Conservation (phyloP, 2,888 invertebrate genomes). For the Drosophila maculinotata region DNA sequence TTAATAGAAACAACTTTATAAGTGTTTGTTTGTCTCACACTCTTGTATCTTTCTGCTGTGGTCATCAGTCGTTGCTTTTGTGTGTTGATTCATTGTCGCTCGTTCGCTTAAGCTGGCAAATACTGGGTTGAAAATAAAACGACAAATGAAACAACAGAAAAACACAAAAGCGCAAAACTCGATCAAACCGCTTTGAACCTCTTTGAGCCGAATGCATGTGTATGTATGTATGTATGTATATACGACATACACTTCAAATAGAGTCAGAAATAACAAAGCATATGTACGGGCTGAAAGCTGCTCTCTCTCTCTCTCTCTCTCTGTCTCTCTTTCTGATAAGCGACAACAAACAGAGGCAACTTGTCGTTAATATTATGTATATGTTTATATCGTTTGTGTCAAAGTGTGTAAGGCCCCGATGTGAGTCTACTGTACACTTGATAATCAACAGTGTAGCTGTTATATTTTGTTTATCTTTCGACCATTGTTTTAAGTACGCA, state of each 20-base stretch:
- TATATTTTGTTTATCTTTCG: conserved; percentile 28
- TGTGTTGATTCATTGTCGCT: conserved; percentile 39
- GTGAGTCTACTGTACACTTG: conserved; percentile 12
- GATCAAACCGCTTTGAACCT: conserved; percentile 57
- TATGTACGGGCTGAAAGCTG: conserved; percentile 17
- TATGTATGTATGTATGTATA: too few relatives aligned
- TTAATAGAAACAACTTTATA: conserved; percentile 22
- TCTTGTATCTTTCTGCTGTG: conserved; percentile 18
- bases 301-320: neutral
- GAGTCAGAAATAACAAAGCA: conserved; percentile 39
- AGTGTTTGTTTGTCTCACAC: conserved; percentile 6
- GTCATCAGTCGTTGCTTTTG: conserved; percentile 33
- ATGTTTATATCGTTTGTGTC: neutral
- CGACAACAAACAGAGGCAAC: conserved; percentile 28
- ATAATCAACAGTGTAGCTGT: conserved; percentile 19
- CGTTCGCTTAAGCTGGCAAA: conserved; percentile 43
- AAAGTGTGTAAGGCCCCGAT: neutral
- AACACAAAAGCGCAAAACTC: conserved; percentile 34
- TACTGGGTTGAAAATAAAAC: conserved; percentile 19
- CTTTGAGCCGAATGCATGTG: conserved; percentile 35
- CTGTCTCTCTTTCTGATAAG: conserved; percentile 45
- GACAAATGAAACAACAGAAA: conserved; percentile 20
- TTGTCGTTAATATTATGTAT: too few relatives aligned
- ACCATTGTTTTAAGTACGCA: conserved; percentile 28
- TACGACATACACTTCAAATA: conserved; percentile 42